Conservation (phyloP, 2,888 invertebrate species). For the Notocelia uddmanniana region DNA sequence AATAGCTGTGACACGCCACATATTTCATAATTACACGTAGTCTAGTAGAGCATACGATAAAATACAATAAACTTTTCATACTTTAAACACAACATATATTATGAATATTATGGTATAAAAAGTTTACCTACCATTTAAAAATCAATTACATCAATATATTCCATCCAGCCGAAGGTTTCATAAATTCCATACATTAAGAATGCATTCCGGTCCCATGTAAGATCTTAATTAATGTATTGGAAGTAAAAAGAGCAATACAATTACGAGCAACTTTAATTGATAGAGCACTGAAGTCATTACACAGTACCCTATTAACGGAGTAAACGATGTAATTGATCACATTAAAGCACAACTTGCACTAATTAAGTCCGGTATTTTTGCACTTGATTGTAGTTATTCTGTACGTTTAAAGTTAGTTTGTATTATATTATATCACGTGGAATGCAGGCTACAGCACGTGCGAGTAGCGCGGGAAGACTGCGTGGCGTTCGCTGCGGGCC, state of each 20-base stretch:
- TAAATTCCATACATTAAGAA: conserved; percentile 74
- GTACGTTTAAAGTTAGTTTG: conserved; percentile 39
- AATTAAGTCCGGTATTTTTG: conserved; percentile 36
- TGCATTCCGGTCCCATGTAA: conserved; percentile 78
- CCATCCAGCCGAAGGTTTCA: conserved; percentile 67
- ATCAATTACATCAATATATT: conserved; percentile 69
- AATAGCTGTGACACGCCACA: conserved; percentile 44
- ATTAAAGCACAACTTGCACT: conserved; percentile 60
- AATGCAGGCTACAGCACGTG: conserved; percentile 80
- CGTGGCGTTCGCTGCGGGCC: conserved; percentile 79
- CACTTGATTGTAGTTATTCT: conserved; percentile 15
- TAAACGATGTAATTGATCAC: conserved; percentile 54
- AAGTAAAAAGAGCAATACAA: conserved; percentile 79
- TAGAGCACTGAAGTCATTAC: conserved; percentile 70
- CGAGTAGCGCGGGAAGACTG: conserved; percentile 85
- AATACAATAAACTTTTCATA: conserved; percentile 9
- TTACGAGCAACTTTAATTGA: conserved; percentile 72
- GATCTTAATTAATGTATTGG: conserved; percentile 77
- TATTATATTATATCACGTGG: conserved; percentile 29
- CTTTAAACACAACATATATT: conserved; percentile 17
- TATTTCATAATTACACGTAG: conserved; percentile 47
- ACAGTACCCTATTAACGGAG: conserved; percentile 54
- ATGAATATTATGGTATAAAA: conserved; percentile 49
- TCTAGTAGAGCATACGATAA: conserved; percentile 14
- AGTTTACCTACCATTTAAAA: conserved; percentile 76